These are phyloP conservation scores for Benthosema pterotum DNA, from an alignment of 2,797 vertebrate species.

Conservation along the genomic window DNA sequence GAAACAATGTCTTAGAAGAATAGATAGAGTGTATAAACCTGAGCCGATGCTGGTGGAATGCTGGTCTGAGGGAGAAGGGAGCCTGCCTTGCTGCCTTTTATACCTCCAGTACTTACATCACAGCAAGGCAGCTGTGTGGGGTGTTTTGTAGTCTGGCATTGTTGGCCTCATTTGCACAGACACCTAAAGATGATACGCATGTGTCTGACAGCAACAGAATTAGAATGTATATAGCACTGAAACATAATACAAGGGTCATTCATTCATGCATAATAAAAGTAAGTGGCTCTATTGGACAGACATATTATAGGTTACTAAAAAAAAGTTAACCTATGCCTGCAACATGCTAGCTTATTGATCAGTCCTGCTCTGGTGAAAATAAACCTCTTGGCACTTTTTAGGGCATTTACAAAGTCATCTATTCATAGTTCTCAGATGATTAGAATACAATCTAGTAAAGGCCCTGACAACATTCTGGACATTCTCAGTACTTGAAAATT, in stretches of 20 bases:
- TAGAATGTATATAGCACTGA: background rate
- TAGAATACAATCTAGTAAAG: background rate
- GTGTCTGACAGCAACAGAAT: background rate
- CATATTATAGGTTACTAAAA: no score
- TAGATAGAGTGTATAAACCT: background rate
- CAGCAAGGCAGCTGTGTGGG: conserved; percentile 32
- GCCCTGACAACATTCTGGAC: background rate
- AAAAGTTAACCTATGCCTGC: no score
- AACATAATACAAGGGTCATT: no score
- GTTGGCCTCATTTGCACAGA: conserved; percentile 23
- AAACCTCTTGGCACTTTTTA: no score
- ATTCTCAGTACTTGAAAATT: background rate
- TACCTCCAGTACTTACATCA: conserved; percentile 56
- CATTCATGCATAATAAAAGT: conserved; percentile 10
- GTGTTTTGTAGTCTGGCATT: no score
- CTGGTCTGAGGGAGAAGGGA: conserved; percentile 18
- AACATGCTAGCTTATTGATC: background rate
- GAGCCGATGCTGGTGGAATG: conserved; percentile 5
- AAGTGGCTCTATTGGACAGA: background rate
- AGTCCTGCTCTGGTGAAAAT: background rate
- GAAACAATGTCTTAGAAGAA: background rate
- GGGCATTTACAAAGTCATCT: background rate
- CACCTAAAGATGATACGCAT: background rate
- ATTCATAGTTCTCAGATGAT: background rate
- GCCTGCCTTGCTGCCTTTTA: conserved; percentile 42